phyloP scores from a whole-genome alignment of 2,797 vertebrate species.

The Sebastes diploproa region DNA sequence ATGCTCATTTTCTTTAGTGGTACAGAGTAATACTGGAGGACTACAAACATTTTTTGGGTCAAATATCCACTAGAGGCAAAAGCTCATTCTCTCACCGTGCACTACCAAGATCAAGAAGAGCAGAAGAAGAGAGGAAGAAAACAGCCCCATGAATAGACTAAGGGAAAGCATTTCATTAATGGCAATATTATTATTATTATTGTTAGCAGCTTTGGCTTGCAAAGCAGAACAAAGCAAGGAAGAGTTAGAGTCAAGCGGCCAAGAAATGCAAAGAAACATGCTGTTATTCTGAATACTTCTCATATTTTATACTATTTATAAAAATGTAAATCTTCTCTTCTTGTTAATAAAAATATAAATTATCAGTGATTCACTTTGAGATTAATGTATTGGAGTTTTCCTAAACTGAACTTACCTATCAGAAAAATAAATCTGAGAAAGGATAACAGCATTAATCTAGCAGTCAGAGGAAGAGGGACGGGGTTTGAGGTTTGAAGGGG shows the following conservation, averaged over 20 bases:
- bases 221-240: constrained; percentile 49
- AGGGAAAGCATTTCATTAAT: constrained; percentile 24
- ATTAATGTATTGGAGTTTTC: neutral
- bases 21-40: constrained; percentile 2
- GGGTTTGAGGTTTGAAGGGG: constrained; percentile 33
- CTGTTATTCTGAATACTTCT: constrained; percentile 10
- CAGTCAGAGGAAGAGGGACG: constrained; percentile 20
- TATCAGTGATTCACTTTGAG: neutral
- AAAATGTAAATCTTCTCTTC: neutral
- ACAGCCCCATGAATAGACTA: constrained; percentile 8
- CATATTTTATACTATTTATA: neutral
- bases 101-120: constrained; percentile 55
- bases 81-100: constrained; percentile 73
- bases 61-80: constrained; percentile 52
- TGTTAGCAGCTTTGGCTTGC: constrained; percentile 16
- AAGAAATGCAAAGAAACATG: constrained; percentile 48
- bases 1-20: constrained; percentile 45
- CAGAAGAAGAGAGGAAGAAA: constrained; percentile 35
- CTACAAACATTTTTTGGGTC: constrained; percentile 8
- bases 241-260: constrained; percentile 37
- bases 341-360: neutral
- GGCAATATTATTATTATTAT: neutral
- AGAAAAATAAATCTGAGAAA: neutral
- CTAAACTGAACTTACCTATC: constrained; percentile 43
- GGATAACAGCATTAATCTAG: constrained; percentile 24